These are phyloP conservation scores for Denticeps clupeoides DNA, from an alignment of 2,797 vertebrate species.

Conservation along the genomic window DNA sequence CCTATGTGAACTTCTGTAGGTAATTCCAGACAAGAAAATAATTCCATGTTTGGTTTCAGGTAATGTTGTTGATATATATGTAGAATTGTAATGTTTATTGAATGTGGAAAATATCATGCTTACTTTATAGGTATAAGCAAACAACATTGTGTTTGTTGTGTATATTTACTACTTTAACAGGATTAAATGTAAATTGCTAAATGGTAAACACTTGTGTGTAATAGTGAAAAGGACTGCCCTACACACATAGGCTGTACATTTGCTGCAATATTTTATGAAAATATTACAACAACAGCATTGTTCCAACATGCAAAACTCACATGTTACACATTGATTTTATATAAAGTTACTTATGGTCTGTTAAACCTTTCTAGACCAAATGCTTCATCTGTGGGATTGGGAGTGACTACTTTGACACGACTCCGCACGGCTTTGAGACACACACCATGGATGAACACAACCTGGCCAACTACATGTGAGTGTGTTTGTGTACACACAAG, in stretches of 20 bases:
- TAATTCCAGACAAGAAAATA: no score
- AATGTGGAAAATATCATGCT: no score
- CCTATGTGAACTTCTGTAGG: no score
- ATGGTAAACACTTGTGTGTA: no score
- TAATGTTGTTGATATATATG: no score
- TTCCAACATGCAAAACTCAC: neutral
- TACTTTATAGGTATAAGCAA: no score
- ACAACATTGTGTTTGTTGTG: neutral
- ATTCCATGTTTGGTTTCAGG: no score
- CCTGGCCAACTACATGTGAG: constrained; percentile 87
- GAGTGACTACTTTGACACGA: constrained; percentile 90
- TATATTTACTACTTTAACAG: no score
- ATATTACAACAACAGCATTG: neutral
- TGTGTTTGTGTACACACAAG: neutral
- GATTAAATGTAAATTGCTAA: no score
- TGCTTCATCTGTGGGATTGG: constrained; percentile 95
- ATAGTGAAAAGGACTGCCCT: no score
- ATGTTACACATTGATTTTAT: neutral
- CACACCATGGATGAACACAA: constrained; percentile 92
- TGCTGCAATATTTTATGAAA: constrained; percentile 2
- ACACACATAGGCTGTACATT: neutral
- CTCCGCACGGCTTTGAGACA: constrained; percentile 86
- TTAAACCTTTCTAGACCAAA: constrained; percentile 65
- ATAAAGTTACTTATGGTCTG: neutral
- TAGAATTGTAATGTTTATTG: no score